Conservation (phyloP, 2,888 invertebrate genomes). For the Scaptomyza reducta region DNA sequence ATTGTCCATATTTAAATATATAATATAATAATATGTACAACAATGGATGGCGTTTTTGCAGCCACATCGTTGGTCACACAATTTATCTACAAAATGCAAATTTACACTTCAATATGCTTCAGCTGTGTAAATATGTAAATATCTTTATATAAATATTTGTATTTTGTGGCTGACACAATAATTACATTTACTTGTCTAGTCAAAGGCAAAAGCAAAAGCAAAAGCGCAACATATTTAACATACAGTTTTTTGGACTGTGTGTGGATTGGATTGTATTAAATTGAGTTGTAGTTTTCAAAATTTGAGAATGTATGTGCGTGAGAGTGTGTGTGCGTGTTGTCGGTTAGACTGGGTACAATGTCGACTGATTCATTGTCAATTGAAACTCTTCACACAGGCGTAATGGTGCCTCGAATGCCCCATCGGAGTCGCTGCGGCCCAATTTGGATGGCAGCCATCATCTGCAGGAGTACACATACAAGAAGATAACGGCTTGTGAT, state of each 20-base stretch:
- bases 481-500: slow-evolving; percentile 97
- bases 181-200: slow-evolving; percentile 44
- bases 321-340: neutral
- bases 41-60: slow-evolving; percentile 15
- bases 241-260: slow-evolving; percentile 27
- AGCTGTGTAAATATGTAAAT: slow-evolving; percentile 30
- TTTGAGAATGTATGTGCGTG: slow-evolving; percentile 3
- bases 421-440: slow-evolving; percentile 83
- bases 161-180: slow-evolving; percentile 55
- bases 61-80: slow-evolving; percentile 11
- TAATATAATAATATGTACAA: slow-evolving; percentile 30
- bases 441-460: slow-evolving; percentile 87
- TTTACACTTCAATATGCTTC: slow-evolving; percentile 47
- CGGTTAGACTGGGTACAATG: neutral
- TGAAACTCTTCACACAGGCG: slow-evolving; percentile 85
- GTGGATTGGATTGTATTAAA: slow-evolving; percentile 30
- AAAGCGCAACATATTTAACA: slow-evolving; percentile 52
- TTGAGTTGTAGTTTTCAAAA: slow-evolving; percentile 26
- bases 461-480: slow-evolving; percentile 97
- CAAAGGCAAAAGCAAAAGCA: slow-evolving; percentile 4
- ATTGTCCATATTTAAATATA: slow-evolving; percentile 50
- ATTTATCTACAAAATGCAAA: slow-evolving; percentile 43
- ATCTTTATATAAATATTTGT: slow-evolving; percentile 39
- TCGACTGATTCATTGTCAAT: slow-evolving; percentile 28
- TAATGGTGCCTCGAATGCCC: slow-evolving; percentile 88